Conservation (phyloP, 2,888 invertebrate genomes). For the Dryobota labecula region DNA sequence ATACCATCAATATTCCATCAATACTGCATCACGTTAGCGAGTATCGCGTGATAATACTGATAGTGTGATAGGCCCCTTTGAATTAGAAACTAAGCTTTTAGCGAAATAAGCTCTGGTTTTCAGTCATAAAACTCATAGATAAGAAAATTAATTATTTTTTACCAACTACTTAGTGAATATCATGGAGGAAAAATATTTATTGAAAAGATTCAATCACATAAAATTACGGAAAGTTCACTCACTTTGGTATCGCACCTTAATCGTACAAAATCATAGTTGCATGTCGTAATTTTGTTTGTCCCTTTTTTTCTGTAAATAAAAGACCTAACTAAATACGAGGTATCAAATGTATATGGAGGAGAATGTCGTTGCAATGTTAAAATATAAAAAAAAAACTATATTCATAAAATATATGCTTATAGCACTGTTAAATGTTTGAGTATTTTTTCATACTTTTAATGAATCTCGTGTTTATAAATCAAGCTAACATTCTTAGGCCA, state of each 20-base stretch:
- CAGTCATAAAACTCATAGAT: neutral
- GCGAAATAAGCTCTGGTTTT: neutral
- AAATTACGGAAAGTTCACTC: neutral
- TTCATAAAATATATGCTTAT: neutral
- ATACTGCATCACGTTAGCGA: too few species aligned
- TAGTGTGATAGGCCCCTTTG: too few species aligned
- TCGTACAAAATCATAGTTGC: slow-evolving; percentile 26
- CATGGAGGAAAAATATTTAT: neutral
- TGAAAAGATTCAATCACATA: slow-evolving; percentile 3
- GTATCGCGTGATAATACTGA: too few species aligned
- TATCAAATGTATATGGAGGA: neutral
- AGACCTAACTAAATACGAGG: neutral
- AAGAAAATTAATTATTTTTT: neutral
- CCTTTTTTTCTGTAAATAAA: slow-evolving; percentile 15
- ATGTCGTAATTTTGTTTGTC: neutral
- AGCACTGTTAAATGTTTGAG: neutral
- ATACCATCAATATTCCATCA: too few species aligned
- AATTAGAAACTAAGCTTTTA: neutral
- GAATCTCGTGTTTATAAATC: slow-evolving; percentile 14
- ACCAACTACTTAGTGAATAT: neutral
- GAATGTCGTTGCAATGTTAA: slow-evolving; percentile 6
- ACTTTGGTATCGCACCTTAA: slow-evolving; percentile 22
- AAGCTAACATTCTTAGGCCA: slow-evolving; percentile 18
- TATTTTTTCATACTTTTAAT: neutral
- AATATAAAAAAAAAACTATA: neutral